Evolutionary conservation across 2,888 invertebrate species (phyloP).

Genomic region (Diploptera punctata): DNA sequence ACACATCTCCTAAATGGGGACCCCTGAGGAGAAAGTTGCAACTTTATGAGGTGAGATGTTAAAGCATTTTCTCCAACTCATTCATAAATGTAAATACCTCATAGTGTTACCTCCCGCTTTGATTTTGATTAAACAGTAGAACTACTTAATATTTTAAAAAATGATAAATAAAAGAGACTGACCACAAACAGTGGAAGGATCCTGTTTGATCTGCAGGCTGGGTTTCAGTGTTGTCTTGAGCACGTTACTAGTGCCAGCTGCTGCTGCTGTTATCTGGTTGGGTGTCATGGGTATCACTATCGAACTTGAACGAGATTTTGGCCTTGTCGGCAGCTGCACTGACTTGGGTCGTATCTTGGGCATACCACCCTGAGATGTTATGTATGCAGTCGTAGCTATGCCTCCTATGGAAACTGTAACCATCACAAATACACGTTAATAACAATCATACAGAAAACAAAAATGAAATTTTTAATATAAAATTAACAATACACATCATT

Average conservation of each 20-base stretch:
- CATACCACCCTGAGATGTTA: constrained; percentile 22
- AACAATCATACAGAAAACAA: not conserved
- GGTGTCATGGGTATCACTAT: constrained; percentile 43
- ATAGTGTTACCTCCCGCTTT: too few species aligned
- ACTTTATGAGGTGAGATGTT: too few species aligned
- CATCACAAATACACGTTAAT: not conserved
- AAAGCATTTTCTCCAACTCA: too few species aligned
- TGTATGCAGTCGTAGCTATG: constrained; percentile 32
- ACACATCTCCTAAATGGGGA: too few species aligned
- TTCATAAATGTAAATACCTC: too few species aligned
- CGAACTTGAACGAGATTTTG: constrained; percentile 36
- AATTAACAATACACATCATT: too few species aligned
- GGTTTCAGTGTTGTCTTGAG: constrained; percentile 19
- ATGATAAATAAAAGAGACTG: too few species aligned
- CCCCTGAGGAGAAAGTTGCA: too few species aligned
- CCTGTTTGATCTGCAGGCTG: constrained; percentile 33
- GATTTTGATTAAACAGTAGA: too few species aligned
- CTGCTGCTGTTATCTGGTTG: not conserved
- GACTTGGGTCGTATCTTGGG: constrained; percentile 33
- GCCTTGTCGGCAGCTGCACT: constrained; percentile 30
- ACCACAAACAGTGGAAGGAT: too few species aligned
- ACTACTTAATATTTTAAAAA: too few species aligned
- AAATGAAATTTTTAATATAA: not conserved
- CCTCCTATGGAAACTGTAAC: constrained; percentile 33
- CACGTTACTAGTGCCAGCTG: constrained; percentile 1